These are phyloP conservation scores for Conus betulinus DNA, from an alignment of 1,140 invertebrate species.

Conservation along the genomic window DNA sequence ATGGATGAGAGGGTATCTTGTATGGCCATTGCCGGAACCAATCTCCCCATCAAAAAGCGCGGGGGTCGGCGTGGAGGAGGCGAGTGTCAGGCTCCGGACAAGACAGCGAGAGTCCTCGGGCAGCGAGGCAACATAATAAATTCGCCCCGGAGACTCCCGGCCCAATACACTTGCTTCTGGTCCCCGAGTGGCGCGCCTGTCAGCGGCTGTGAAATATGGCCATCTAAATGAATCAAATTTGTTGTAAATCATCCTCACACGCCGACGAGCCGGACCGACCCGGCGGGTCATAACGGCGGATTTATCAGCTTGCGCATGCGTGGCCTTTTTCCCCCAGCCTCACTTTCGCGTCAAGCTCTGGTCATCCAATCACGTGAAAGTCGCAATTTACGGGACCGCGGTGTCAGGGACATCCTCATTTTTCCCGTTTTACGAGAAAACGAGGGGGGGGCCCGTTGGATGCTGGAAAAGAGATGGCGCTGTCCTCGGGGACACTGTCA, in stretches of 20 bases:
- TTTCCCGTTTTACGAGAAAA: constrained; percentile 40
- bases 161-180: constrained; percentile 38
- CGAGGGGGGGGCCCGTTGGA: constrained; percentile 30
- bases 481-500: constrained; percentile 35
- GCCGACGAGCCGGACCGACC: constrained; percentile 35
- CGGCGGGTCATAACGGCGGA: constrained; percentile 36
- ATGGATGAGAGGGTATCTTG: constrained; percentile 22
- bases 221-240: constrained; percentile 53
- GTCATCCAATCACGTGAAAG: constrained; percentile 39
- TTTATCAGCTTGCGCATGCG: constrained; percentile 46
- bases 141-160: constrained; percentile 33
- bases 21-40: constrained; percentile 19
- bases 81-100: constrained; percentile 23
- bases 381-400: constrained; percentile 38
- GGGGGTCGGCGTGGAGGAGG: constrained; percentile 7
- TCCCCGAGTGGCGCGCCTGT: constrained; percentile 38
- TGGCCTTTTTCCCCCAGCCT: constrained; percentile 29
- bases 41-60: constrained; percentile 22
- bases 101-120: constrained; percentile 16
- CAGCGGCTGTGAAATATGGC: constrained; percentile 44
- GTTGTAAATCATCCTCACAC: constrained; percentile 45
- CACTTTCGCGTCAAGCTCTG: constrained; percentile 34
- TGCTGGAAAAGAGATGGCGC: constrained; percentile 29
- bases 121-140: constrained; percentile 34
- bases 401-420: constrained; percentile 43